phyloP scores from a whole-genome alignment of 2,797 vertebrate species.

The Micromesistius poutassou region DNA sequence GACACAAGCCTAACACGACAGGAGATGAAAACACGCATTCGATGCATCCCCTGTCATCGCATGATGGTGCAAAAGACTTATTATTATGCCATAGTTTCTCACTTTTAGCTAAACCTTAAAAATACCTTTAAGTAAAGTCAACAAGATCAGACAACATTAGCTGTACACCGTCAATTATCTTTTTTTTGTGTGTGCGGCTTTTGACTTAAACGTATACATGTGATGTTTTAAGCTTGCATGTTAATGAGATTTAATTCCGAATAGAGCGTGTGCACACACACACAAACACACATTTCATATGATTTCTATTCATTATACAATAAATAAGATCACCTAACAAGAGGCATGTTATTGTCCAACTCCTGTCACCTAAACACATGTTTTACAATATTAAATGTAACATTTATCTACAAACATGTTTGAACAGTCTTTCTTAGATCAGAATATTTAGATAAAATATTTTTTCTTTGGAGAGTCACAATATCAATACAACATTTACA shows the following conservation, averaged over 20 bases:
- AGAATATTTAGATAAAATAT: slow-evolving; percentile 44
- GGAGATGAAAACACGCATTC: slow-evolving; percentile 19
- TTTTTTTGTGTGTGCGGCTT: not conserved
- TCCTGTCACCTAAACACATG: slow-evolving; percentile 35
- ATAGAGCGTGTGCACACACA: not conserved
- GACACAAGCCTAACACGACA: slow-evolving; percentile 30
- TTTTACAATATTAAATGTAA: not conserved
- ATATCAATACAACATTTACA: slow-evolving; percentile 61
- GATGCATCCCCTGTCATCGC: not conserved
- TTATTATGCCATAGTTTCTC: not conserved
- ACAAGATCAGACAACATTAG: slow-evolving; percentile 20
- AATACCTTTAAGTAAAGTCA: slow-evolving; percentile 26
- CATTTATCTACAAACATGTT: slow-evolving; percentile 31
- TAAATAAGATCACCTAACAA: slow-evolving; percentile 24
- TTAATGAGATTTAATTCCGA: not conserved
- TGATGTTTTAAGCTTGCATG: not conserved
- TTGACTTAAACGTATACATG: not conserved
- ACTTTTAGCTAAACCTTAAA: not conserved
- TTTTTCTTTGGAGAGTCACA: slow-evolving; percentile 63
- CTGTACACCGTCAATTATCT: slow-evolving; percentile 23
- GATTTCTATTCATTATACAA: slow-evolving; percentile 30
- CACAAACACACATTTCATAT: not conserved
- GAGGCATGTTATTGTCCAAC: slow-evolving; percentile 28
- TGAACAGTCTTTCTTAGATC: slow-evolving; percentile 56
- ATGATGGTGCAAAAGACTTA: not conserved